These are phyloP conservation scores for Anolis apletophallus DNA, from an alignment of 2,797 vertebrate genomes.

Conservation along the genomic window DNA sequence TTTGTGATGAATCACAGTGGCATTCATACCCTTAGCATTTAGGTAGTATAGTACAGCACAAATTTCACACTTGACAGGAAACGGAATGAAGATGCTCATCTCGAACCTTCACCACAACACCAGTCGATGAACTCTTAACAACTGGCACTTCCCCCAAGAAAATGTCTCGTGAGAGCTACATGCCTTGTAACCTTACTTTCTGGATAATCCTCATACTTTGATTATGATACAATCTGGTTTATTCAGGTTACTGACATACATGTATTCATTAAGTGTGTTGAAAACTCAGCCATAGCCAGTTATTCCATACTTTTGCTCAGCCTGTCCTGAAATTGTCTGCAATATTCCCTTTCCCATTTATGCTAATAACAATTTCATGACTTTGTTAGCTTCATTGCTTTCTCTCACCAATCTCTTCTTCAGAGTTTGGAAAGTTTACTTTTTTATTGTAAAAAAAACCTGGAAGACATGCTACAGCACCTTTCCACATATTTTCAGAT, in stretches of 20 bases:
- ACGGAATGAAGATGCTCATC: too few relatives aligned
- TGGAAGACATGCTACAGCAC: neutral
- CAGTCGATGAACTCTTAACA: too few relatives aligned
- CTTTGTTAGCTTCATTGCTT: neutral
- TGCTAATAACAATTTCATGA: neutral
- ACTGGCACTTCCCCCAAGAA: neutral
- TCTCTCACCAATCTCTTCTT: too few relatives aligned
- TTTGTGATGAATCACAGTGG: too few relatives aligned
- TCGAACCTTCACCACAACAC: too few relatives aligned
- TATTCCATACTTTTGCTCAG: neutral
- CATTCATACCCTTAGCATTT: too few relatives aligned
- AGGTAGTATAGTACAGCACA: too few relatives aligned
- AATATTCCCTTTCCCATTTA: neutral
- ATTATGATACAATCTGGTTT: neutral
- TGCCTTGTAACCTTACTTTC: too few relatives aligned
- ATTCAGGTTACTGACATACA: neutral
- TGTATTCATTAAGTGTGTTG: neutral
- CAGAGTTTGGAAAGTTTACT: too few relatives aligned
- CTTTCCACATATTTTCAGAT: neutral
- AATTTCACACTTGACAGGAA: too few relatives aligned
- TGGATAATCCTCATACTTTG: neutral
- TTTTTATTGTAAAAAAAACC: too few relatives aligned
- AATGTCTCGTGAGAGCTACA: too few relatives aligned
- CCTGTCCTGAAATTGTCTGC: neutral
- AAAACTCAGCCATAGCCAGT: neutral